Conservation (phyloP, 1,140 invertebrate species). For the Drosophila yakuba region DNA sequence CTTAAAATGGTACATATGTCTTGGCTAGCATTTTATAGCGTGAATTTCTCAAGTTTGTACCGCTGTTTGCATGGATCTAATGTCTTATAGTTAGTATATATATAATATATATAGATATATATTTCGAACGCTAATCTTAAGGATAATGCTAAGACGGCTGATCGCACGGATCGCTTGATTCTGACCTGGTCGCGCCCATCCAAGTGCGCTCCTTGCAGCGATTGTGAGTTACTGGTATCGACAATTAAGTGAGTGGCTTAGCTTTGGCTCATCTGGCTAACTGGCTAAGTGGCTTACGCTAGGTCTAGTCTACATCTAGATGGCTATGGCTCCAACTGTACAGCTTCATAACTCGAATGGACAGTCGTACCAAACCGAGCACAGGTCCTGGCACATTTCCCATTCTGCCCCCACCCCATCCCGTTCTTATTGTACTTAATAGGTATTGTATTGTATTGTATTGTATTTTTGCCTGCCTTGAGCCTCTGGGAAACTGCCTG, state of each 20-base stretch:
- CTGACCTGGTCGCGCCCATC: slow-evolving; percentile 4
- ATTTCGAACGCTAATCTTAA: slow-evolving; percentile 18
- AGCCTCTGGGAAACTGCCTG: slow-evolving; percentile 40
- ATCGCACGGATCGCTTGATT: slow-evolving; percentile 16
- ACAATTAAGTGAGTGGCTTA: slow-evolving; percentile 35
- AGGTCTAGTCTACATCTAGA: slow-evolving; percentile 23
- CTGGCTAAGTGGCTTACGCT: slow-evolving; percentile 35
- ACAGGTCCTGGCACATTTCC: slow-evolving; percentile 1
- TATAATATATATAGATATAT: slow-evolving; percentile 6
- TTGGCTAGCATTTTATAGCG: slow-evolving; percentile 8
- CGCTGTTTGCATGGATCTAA: slow-evolving; percentile 68
- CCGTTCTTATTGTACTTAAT: slow-evolving; percentile 67
- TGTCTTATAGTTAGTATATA: slow-evolving; percentile 26
- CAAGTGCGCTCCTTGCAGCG: slow-evolving; percentile 1
- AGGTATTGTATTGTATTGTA: slow-evolving; percentile 51
- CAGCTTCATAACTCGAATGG: slow-evolving; percentile 24
- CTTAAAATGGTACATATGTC: slow-evolving; percentile 23
- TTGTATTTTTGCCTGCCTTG: slow-evolving; percentile 6
- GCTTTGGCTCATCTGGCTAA: slow-evolving; percentile 22
- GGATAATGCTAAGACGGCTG: slow-evolving; percentile 24
- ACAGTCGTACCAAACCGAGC: slow-evolving; percentile 3
- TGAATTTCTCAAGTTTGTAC: slow-evolving; percentile 63
- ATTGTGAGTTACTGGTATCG: slow-evolving; percentile 26
- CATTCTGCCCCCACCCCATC: background rate
- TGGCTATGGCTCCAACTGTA: slow-evolving; percentile 34